A percentile compares a stretch with the other conserved stretches of the same genome.
phyloP scores from a whole-genome alignment of 2,797 vertebrate species.

The Lagorchestes hirsutus region DNA sequence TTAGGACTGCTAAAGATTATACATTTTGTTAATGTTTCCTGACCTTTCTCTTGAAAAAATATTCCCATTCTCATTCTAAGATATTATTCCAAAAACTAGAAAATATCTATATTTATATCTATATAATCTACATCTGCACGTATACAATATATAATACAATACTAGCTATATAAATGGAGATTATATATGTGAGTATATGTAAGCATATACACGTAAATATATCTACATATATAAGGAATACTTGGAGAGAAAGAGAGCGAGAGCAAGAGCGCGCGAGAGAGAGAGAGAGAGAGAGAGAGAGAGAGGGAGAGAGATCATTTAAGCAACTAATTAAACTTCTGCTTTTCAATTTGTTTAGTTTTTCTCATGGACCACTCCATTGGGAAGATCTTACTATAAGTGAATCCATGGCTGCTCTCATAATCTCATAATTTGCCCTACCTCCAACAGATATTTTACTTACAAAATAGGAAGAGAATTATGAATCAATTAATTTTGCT shows the following conservation, averaged over 20 bases:
- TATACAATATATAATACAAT: not conserved
- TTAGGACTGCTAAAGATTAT: not conserved
- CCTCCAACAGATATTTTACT: not conserved
- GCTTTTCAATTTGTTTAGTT: not conserved
- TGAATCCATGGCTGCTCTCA: not conserved
- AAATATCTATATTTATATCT: not conserved
- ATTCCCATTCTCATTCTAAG: not conserved
- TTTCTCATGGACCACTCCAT: not conserved
- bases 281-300: not conserved
- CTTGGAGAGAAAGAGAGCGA: not conserved
- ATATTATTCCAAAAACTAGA: not conserved
- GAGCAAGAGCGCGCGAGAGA: no score
- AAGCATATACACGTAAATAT: no score
- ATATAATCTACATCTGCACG: not conserved
- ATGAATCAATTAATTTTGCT: not conserved
- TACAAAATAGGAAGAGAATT: not conserved
- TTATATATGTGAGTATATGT: no score
- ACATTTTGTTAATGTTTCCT: not conserved
- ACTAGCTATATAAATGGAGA: not conserved
- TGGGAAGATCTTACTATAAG: not conserved
- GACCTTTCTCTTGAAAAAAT: not conserved
- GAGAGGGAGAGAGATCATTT: not conserved
- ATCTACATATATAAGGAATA: not conserved
- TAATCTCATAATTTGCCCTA: not conserved
- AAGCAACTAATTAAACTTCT: not conserved